Evolutionary conservation across 1,140 invertebrate species (phyloP).

Genomic region (Steinernema feltiae): DNA sequence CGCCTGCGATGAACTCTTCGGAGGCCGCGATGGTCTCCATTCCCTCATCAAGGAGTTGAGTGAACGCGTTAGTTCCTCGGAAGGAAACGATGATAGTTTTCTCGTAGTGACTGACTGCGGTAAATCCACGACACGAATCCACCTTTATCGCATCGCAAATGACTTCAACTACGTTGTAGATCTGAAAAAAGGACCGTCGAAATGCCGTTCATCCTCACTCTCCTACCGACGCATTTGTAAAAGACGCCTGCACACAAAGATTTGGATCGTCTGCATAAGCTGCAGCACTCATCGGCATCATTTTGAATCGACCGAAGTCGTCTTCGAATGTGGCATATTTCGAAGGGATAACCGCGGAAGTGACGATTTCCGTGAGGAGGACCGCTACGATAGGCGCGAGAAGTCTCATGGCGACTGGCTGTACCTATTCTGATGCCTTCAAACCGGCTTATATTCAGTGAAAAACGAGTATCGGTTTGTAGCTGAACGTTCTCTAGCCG

Average conservation of each 20-base stretch:
- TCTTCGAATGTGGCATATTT: constrained; percentile 68
- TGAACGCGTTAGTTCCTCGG: constrained; percentile 31
- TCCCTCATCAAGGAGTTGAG: constrained; percentile 28
- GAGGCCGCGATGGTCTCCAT: constrained; percentile 28
- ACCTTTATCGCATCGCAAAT: constrained; percentile 20
- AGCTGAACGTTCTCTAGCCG: no score
- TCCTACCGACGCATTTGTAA: background rate
- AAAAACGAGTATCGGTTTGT: no score
- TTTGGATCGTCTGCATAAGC: constrained; percentile 20
- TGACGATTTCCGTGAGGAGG: background rate
- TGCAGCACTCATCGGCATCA: constrained; percentile 22
- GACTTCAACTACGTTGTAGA: constrained; percentile 19
- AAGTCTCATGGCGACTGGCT: background rate
- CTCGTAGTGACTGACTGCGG: constrained; percentile 29
- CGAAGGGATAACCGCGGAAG: background rate
- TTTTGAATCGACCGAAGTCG: constrained; percentile 59
- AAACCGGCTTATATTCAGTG: no score
- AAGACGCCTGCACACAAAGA: constrained; percentile 14
- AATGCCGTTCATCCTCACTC: no score
- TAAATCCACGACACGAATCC: constrained; percentile 32
- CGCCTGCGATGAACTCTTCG: constrained; percentile 31
- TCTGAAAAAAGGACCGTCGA: no score
- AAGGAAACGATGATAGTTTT: constrained; percentile 36
- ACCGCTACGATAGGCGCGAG: background rate
- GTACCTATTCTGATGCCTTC: no score